Evolutionary conservation across 2,113 vertebrate genomes (phyloP), one percentile per base, ranked within the genome.

Genomic region (Elanoides forficatus): DNA sequence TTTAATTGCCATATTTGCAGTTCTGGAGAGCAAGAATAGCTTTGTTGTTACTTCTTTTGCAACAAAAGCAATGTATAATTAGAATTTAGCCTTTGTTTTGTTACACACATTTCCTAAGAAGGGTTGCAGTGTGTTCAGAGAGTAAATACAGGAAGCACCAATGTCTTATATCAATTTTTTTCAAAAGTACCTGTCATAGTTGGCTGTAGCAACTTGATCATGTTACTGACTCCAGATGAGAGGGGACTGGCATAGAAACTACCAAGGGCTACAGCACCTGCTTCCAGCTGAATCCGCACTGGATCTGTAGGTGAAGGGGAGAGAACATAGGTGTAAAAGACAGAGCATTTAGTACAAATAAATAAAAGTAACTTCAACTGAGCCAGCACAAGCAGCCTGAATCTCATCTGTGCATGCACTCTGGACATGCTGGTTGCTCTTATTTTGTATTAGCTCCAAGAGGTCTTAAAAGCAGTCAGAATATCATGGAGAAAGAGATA

Each of bases 151-250:
- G 60, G 58, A 81, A 87, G 59, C 36, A n/a, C 9, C 43, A 15
- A 27, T 5, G 6, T 36, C 36, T 68, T 38, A 16, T 0, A 55
- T 9, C 1, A 11, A 1, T 22, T 42, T 79, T 78, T 93, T 85
- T 60, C 80, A 58, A 34, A 34, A 52, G 75, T 98, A 99, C 99
- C 99, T 96, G 97, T 99, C 97, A 98, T 98, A 97, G 98, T 99
- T 62, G 99, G 98, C 66, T 99, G 99, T 15, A 99, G 97, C 92
- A 99, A 93, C 97, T 99, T 99, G 45, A 99, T 98, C 48, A 99
- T 97, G 62, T 98, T 98, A 93, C 98, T 98, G 62, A 99, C 98
- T 96, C 98, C 99, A 43, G 97, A 90, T 10, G 98, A 98, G n/a
- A 99, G 98, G 40, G 99, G 98, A 97, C 98, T 98, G 53, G 97